phyloP scores from a whole-genome alignment of 2,797 vertebrate species.

The Scarus forsteni region DNA sequence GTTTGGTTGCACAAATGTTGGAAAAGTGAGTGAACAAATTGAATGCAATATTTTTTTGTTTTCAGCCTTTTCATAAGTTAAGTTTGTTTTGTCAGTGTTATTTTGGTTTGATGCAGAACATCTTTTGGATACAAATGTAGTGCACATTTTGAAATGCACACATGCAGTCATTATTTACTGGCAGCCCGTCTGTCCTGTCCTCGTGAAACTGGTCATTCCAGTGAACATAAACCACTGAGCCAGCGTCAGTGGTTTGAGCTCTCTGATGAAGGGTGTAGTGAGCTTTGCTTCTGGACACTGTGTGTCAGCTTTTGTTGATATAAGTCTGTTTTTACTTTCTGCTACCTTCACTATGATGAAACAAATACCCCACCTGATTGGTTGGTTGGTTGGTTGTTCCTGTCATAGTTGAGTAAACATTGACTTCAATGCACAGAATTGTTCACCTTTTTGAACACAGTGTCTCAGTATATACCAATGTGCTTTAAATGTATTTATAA shows the following conservation, averaged over 20 bases:
- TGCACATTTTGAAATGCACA: slow-evolving; percentile 6
- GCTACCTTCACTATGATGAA: slow-evolving; percentile 19
- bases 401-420: slow-evolving; percentile 11
- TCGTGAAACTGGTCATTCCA: slow-evolving; percentile 26
- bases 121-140: neutral
- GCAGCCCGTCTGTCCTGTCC: slow-evolving; percentile 7
- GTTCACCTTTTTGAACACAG: slow-evolving; percentile 16
- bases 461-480: slow-evolving; percentile 53
- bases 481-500: slow-evolving; percentile 61
- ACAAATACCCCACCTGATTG: neutral
- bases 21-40: slow-evolving; percentile 27
- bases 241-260: slow-evolving; percentile 38
- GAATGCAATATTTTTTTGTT: slow-evolving; percentile 27
- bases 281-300: slow-evolving; percentile 54
- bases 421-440: slow-evolving; percentile 32
- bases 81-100: slow-evolving; percentile 16
- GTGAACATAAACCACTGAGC: slow-evolving; percentile 15
- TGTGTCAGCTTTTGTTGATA: slow-evolving; percentile 53
- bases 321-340: slow-evolving; percentile 26
- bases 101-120: slow-evolving; percentile 9
- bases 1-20: slow-evolving; percentile 33
- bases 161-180: slow-evolving; percentile 18
- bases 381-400: neutral
- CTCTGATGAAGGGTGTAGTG: slow-evolving; percentile 30
- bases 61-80: slow-evolving; percentile 39